A percentile compares a stretch with the other conserved stretches of the same genome.
Conservation (phyloP, 2,113 vertebrate species). For the Engraulis encrasicolus region DNA sequence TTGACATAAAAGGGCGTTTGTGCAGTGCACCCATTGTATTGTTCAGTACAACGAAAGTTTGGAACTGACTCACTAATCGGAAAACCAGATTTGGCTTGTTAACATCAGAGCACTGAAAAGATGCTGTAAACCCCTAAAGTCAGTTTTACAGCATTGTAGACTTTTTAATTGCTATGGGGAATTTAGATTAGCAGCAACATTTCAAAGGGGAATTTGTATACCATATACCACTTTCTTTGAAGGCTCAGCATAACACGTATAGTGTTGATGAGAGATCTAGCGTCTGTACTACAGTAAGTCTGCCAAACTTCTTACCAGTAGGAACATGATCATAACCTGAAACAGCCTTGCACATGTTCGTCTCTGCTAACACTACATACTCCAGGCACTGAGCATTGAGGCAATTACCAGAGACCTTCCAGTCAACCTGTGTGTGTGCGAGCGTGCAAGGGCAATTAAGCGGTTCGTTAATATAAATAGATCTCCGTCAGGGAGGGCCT, state of each 20-base stretch:
- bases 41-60: too few relatives aligned
- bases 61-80: too few relatives aligned
- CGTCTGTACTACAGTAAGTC: neutral
- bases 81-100: too few relatives aligned
- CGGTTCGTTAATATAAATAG: neutral
- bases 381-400: neutral
- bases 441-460: neutral
- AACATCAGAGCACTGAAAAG: too few relatives aligned
- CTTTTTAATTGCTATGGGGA: too few relatives aligned
- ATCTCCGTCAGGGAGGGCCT: neutral
- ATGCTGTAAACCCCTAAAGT: too few relatives aligned
- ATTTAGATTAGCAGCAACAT: too few relatives aligned
- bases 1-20: neutral
- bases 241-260: neutral
- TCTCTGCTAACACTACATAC: neutral
- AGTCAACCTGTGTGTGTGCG: neutral
- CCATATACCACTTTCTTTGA: neutral
- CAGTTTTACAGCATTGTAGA: too few relatives aligned
- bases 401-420: neutral
- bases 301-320: neutral
- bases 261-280: neutral
- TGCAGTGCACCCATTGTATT: too few relatives aligned
- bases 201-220: neutral
- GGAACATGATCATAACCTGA: neutral
- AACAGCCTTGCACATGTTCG: neutral